Conservation (phyloP, 2,888 invertebrate species). For the Agrilus mali region DNA sequence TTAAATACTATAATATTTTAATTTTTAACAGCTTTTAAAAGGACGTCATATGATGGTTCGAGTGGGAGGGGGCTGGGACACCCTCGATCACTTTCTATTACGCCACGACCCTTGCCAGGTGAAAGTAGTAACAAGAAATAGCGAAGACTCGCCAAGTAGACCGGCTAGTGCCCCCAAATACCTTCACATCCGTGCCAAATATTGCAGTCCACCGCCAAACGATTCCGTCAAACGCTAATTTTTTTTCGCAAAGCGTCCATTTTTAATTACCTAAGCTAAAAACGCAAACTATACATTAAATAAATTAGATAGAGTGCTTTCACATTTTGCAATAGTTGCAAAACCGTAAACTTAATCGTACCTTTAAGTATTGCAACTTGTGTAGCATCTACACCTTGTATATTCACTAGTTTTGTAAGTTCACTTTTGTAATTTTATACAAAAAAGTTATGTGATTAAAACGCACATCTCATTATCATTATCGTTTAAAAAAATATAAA, state of each 20-base stretch:
- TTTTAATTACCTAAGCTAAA: too few relatives aligned
- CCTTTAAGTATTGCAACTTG: conserved; percentile 5
- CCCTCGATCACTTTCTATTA: conserved; percentile 80
- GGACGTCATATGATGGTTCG: conserved; percentile 93
- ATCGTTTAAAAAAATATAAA: too few relatives aligned
- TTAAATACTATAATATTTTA: neutral
- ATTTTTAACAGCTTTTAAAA: conserved; percentile 59
- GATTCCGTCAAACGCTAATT: conserved; percentile 37
- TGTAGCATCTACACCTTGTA: conserved; percentile 11
- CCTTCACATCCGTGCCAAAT: conserved; percentile 61
- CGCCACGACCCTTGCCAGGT: conserved; percentile 81
- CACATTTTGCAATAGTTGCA: neutral
- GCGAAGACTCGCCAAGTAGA: conserved; percentile 17
- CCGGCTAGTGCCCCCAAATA: conserved; percentile 34
- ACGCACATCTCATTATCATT: too few relatives aligned
- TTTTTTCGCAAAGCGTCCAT: too few relatives aligned
- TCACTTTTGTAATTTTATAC: conserved; percentile 4
- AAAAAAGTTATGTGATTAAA: too few relatives aligned
- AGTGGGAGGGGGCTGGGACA: conserved; percentile 91
- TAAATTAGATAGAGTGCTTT: neutral
- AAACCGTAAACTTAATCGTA: neutral
- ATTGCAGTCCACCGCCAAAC: conserved; percentile 53
- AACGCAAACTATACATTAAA: too few relatives aligned
- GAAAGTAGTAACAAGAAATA: conserved; percentile 30
- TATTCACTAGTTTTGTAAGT: conserved; percentile 8